Evolutionary conservation across 2,113 vertebrate species (phyloP), one percentile per base, ranked within the genome.

Genomic region (Hypocryptadius cinnamomeus): DNA sequence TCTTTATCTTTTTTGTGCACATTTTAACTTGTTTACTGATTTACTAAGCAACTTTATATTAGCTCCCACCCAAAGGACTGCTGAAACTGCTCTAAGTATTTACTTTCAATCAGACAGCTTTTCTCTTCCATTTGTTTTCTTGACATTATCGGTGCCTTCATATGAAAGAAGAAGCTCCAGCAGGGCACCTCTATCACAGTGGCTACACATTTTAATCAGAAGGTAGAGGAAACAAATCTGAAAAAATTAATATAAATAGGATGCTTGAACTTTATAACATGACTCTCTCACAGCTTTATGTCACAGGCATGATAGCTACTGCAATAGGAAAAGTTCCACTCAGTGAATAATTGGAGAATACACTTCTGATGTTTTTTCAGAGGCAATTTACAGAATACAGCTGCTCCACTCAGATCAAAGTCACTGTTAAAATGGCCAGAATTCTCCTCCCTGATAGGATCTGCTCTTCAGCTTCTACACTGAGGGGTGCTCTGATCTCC

Each of bases 1-100:
- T 77, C 95, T 96, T 97, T 96, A 97, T 97, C 95, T 97, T 94
- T 95, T 93, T 93, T 91, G 92, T 95, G 92, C 96, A 97, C 95
- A 95, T 96, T 96, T 95, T 96, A 95, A 96, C 95, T 95, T 96
- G 96, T 97, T 96, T 97, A 97, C 95, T 96, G 94, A 94, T 96
- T 97, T 96, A 94, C 94, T 93, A 96, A 97, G 96, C 92, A 96
- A 96, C 90, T 97, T 97, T 95, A 74, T 96, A 96, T 96, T 95
- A 96, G 90, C 82, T 97, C 80, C 85, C 87, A 91, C 96, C 95
- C 95, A 94, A 94, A 97, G 95, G 95, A 96, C 76, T 78, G 76
- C 93, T 79, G 89, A 92, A 96, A 91, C 86, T 91, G 87, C 85
- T 95, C 89, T 56, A 96, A 94, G 94, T 96, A 95, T 96, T 97